Conservation (phyloP, 2,888 invertebrate species). For the Anticlea derivata region DNA sequence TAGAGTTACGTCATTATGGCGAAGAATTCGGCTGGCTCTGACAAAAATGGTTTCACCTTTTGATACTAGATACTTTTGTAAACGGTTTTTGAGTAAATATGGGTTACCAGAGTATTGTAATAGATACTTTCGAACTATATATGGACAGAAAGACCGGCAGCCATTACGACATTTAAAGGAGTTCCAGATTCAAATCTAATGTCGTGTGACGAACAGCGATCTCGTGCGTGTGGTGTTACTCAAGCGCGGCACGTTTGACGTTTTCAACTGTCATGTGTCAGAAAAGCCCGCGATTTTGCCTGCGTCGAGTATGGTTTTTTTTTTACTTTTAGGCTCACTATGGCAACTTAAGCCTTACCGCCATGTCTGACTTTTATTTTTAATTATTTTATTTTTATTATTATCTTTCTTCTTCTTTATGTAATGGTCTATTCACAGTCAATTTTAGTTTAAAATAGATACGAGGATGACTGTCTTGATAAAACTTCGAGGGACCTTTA, state of each 20-base stretch:
- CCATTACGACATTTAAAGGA: slow-evolving; percentile 66
- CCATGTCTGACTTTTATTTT: too few relatives aligned
- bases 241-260: slow-evolving; percentile 52
- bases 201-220: slow-evolving; percentile 75
- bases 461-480: too few relatives aligned
- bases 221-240: slow-evolving; percentile 45
- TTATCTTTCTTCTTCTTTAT: too few relatives aligned
- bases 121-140: not conserved
- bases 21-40: slow-evolving; percentile 17
- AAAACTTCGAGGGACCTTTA: too few relatives aligned
- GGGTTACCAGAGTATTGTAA: not conserved
- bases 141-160: slow-evolving; percentile 53
- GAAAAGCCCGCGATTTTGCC: slow-evolving; percentile 6
- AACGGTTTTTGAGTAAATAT: slow-evolving; percentile 9
- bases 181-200: slow-evolving; percentile 77
- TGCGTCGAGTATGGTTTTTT: too few relatives aligned
- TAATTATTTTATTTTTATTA: too few relatives aligned
- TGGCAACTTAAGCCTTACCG: too few relatives aligned
- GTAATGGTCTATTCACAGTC: too few relatives aligned
- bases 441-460: too few relatives aligned
- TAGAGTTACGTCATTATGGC: slow-evolving; percentile 76
- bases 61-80: slow-evolving; percentile 33
- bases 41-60: slow-evolving; percentile 28
- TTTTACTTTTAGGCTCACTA: too few relatives aligned
- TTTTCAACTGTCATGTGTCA: slow-evolving; percentile 36